A percentile compares a stretch with the other conserved stretches of the same genome.
Conservation (phyloP, 2,113 vertebrate genomes). For the Alouatta palliata region DNA sequence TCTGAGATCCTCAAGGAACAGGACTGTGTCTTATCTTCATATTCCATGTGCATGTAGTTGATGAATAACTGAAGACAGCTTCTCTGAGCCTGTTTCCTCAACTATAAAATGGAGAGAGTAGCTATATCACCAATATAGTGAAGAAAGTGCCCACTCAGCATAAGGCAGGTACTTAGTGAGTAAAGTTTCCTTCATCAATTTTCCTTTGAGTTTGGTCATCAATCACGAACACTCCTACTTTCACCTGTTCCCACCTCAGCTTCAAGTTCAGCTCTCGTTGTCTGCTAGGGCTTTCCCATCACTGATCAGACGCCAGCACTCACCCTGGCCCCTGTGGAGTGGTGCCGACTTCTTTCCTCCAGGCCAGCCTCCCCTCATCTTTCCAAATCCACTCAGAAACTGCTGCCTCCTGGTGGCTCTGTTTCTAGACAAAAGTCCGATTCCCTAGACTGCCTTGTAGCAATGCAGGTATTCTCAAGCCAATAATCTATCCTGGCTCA, state of each 20-base stretch:
- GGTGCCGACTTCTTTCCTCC: background rate
- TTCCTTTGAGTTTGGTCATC: background rate
- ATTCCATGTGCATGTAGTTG: constrained; percentile 9
- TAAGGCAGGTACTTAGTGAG: background rate
- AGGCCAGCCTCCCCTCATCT: background rate
- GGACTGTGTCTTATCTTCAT: background rate
- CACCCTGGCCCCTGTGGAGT: background rate
- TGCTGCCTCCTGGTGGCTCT: background rate
- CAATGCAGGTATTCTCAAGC: background rate
- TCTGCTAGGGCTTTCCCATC: background rate
- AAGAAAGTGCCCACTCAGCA: background rate
- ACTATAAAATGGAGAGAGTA: background rate
- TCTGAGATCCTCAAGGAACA: constrained; percentile 18
- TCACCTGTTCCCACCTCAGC: background rate
- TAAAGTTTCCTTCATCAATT: background rate
- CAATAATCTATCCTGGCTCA: background rate
- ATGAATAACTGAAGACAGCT: background rate
- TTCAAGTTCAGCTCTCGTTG: constrained; percentile 12
- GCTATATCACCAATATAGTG: background rate
- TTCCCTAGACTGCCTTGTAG: background rate
- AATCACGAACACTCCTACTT: background rate
- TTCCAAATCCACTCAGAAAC: constrained; percentile 40
- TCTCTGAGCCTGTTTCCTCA: constrained; percentile 12
- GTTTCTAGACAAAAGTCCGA: background rate
- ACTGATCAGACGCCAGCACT: background rate